A percentile compares a stretch with the other conserved stretches of the same genome.
Evolutionary conservation across 2,888 invertebrate genomes (phyloP).

Genomic region (Hesperia comma): DNA sequence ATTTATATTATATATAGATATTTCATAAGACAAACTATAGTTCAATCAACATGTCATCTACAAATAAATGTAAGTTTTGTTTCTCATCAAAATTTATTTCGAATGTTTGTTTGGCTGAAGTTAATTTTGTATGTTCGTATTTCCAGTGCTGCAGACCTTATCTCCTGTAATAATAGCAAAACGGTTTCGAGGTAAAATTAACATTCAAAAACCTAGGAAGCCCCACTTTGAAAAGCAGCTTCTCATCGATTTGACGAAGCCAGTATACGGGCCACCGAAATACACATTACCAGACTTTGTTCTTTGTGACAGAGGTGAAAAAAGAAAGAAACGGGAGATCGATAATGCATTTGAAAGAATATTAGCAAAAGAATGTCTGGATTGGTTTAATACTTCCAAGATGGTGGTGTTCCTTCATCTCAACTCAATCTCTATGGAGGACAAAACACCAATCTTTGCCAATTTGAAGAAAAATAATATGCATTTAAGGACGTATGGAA

Average conservation of each 20-base stretch:
- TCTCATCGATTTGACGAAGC: slow-evolving; percentile 86
- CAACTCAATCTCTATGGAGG: slow-evolving; percentile 88
- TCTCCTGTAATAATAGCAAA: slow-evolving; percentile 81
- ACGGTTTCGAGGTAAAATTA: slow-evolving; percentile 90
- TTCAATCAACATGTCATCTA: slow-evolving; percentile 49
- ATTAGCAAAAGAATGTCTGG: slow-evolving; percentile 87
- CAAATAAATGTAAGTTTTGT: slow-evolving; percentile 54
- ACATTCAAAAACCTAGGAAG: slow-evolving; percentile 88
- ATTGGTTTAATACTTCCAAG: slow-evolving; percentile 88
- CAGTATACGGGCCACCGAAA: slow-evolving; percentile 81
- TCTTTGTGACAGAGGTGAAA: slow-evolving; percentile 77
- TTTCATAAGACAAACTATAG: not conserved
- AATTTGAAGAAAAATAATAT: slow-evolving; percentile 87
- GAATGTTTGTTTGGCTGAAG: not conserved
- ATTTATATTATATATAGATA: no score
- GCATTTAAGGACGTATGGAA: slow-evolving; percentile 87
- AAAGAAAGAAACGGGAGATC: slow-evolving; percentile 53
- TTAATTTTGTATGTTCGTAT: slow-evolving; percentile 11
- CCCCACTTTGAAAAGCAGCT: slow-evolving; percentile 88
- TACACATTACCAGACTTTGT: slow-evolving; percentile 71
- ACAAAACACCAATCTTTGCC: slow-evolving; percentile 86
- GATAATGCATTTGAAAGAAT: slow-evolving; percentile 89
- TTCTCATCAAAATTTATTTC: not conserved
- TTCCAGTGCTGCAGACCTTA: slow-evolving; percentile 74
- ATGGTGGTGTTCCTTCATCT: slow-evolving; percentile 89